A percentile compares a stretch with the other conserved stretches of the same genome.
Evolutionary conservation across 2,113 vertebrate genomes (phyloP).

Genomic region (Guaruba guarouba): DNA sequence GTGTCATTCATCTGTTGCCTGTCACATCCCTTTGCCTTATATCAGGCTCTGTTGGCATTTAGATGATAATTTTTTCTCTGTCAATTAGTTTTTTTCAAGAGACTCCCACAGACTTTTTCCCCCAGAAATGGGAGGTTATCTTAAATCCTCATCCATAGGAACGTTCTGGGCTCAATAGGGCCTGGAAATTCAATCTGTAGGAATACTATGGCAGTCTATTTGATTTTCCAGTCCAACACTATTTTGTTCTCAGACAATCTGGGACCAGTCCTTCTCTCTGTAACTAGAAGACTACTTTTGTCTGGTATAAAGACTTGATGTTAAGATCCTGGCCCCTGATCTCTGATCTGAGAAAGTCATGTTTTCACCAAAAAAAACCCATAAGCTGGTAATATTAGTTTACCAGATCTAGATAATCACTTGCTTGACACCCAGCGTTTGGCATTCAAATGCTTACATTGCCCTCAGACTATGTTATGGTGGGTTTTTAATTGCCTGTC

Average conservation of each 20-base stretch:
- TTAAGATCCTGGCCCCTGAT: background rate
- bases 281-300: background rate
- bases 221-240: background rate
- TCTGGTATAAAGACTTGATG: background rate
- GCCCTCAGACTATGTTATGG: background rate
- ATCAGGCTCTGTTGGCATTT: background rate
- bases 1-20: background rate
- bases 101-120: background rate
- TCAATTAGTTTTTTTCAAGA: background rate
- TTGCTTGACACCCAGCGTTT: background rate
- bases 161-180: background rate
- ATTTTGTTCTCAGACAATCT: background rate
- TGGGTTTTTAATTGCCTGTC: conserved; percentile 16
- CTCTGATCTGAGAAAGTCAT: background rate
- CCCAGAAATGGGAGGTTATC: background rate
- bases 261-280: background rate
- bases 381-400: background rate
- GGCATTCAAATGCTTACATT: background rate
- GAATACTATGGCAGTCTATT: background rate
- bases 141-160: background rate
- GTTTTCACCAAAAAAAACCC: background rate
- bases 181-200: background rate
- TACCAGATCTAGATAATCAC: background rate
- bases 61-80: background rate
- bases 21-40: background rate